A percentile compares a stretch with the other conserved stretches of the same genome.
These are phyloP conservation scores for Mohoua ochrocephala DNA, from an alignment of 2,113 vertebrate species.

Conservation along the genomic window DNA sequence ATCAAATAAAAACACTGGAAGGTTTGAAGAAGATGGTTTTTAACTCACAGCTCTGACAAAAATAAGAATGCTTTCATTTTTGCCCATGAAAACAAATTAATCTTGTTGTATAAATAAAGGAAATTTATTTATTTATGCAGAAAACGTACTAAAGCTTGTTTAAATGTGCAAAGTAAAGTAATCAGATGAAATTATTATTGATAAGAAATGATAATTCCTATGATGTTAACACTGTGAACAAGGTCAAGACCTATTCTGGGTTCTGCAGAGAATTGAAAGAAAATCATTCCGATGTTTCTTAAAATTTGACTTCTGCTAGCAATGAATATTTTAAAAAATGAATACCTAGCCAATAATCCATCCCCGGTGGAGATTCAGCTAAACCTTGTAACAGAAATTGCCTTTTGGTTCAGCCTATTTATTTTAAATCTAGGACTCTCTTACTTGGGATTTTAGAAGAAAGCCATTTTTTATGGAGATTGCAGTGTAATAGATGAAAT, in stretches of 20 bases:
- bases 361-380: background rate
- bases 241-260: background rate
- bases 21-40: conserved; percentile 16
- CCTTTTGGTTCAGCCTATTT: conserved; percentile 42
- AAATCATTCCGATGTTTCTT: conserved; percentile 2
- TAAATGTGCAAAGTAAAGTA: background rate
- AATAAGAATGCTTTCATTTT: conserved; percentile 26
- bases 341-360: conserved; percentile 35
- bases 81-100: conserved; percentile 15
- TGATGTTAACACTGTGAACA: background rate
- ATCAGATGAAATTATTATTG: conserved; percentile 18
- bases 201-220: conserved; percentile 12
- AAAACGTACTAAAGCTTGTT: background rate
- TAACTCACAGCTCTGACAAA: conserved; percentile 28
- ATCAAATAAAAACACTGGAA: conserved; percentile 34
- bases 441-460: conserved; percentile 50
- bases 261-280: background rate
- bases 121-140: conserved; percentile 17
- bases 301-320: conserved; percentile 2
- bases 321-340: conserved; percentile 17
- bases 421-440: conserved; percentile 32
- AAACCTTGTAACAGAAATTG: conserved; percentile 46
- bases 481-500: conserved; percentile 26
- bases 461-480: conserved; percentile 30
- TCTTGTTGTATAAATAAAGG: conserved; percentile 9